These are phyloP conservation scores for Leptopilina myrica DNA, from an alignment of 2,888 invertebrate genomes.

Conservation along the genomic window DNA sequence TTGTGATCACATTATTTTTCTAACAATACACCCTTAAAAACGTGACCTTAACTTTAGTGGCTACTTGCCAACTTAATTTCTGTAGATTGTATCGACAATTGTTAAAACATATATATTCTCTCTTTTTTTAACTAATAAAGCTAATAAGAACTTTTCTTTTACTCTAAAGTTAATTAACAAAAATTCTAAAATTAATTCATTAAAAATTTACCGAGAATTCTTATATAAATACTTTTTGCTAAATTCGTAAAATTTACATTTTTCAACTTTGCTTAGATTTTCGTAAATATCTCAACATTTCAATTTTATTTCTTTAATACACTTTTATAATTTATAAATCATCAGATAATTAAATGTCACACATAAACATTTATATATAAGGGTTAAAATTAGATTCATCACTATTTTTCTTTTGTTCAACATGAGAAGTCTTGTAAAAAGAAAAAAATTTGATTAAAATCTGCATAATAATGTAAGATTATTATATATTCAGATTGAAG, in stretches of 20 bases:
- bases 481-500: background rate
- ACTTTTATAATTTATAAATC: conserved; percentile 1
- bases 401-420: background rate
- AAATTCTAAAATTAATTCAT: too few relatives aligned
- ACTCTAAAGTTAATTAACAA: too few relatives aligned
- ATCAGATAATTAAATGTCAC: conserved; percentile 3
- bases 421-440: background rate
- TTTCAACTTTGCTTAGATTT: too few relatives aligned
- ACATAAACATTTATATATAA: background rate
- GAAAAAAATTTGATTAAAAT: background rate
- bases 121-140: background rate
- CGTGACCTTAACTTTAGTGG: conserved; percentile 50
- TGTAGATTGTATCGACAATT: conserved; percentile 47
- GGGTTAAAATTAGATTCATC: background rate
- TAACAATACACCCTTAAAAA: conserved; percentile 30
- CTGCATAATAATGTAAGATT: conserved; percentile 5
- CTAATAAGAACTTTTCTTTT: background rate
- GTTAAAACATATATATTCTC: conserved; percentile 48
- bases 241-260: too few relatives aligned
- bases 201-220: too few relatives aligned
- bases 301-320: background rate
- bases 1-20: background rate
- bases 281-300: too few relatives aligned
- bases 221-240: too few relatives aligned
- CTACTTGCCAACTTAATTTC: conserved; percentile 58